Conservation (phyloP, 2,797 vertebrate genomes). For the Sebastes paucispinis region DNA sequence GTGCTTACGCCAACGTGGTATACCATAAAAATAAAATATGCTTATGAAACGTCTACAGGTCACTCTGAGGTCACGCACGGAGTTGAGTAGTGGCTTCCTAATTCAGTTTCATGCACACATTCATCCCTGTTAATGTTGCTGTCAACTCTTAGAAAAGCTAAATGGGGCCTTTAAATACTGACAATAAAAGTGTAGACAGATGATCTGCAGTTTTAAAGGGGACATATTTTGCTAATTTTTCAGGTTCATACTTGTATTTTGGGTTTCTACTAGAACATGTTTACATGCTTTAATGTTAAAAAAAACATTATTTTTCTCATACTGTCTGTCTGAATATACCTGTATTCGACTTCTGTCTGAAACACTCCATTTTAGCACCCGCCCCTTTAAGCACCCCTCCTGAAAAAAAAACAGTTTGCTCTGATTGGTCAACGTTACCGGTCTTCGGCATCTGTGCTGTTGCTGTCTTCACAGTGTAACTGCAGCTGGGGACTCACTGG, state of each 20-base stretch:
- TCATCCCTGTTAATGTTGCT: background rate
- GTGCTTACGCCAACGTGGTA: background rate
- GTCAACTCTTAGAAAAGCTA: too few species aligned
- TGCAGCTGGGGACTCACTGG: background rate
- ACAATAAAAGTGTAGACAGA: background rate
- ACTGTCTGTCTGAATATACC: background rate
- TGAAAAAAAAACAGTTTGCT: rapidly evolving
- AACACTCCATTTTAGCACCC: background rate
- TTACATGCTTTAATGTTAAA: background rate
- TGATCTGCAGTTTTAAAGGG: background rate
- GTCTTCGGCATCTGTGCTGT: background rate
- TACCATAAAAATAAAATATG: slow-evolving; percentile 5
- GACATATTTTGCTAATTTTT: too few species aligned
- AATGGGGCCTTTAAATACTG: background rate
- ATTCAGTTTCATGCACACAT: background rate
- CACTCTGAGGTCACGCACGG: background rate
- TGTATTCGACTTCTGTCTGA: background rate
- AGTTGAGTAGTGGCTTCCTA: background rate
- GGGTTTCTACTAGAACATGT: background rate
- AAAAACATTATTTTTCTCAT: too few species aligned
- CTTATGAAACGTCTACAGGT: background rate
- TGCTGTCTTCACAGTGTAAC: background rate
- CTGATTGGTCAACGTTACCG: background rate
- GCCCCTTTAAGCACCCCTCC: rapidly evolving
- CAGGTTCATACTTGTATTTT: too few species aligned